Conservation (phyloP, 2,888 invertebrate genomes). For the Entomobrya multifasciata region DNA sequence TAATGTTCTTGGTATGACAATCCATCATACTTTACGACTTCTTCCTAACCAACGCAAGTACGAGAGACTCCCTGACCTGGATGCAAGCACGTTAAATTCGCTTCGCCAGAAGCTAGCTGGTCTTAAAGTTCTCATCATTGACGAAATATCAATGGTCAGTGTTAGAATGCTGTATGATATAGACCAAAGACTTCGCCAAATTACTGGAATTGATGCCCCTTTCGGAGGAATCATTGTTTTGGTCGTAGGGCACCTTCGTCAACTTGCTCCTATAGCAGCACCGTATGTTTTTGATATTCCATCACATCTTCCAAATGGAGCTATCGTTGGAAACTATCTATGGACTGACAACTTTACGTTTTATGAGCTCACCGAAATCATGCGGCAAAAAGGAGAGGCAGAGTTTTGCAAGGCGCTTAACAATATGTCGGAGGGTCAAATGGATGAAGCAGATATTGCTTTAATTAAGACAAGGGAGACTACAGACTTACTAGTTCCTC, state of each 20-base stretch:
- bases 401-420: slow-evolving; percentile 63
- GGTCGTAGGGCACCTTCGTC: slow-evolving; percentile 72
- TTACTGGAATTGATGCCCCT: background rate
- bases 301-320: background rate
- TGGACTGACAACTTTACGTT: slow-evolving; percentile 32
- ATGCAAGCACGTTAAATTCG: background rate
- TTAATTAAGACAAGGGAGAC: slow-evolving; percentile 10
- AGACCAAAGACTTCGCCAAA: background rate
- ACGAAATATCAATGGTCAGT: slow-evolving; percentile 45
- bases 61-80: background rate
- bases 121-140: slow-evolving; percentile 24
- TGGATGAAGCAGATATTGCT: slow-evolving; percentile 36
- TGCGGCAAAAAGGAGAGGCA: slow-evolving; percentile 69
- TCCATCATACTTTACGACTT: slow-evolving; percentile 77
- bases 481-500: background rate
- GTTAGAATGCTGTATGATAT: slow-evolving; percentile 1
- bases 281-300: slow-evolving; percentile 40
- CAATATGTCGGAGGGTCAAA: slow-evolving; percentile 50
- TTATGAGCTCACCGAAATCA: slow-evolving; percentile 56
- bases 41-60: slow-evolving; percentile 41
- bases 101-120: background rate
- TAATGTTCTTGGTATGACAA: slow-evolving; percentile 79
- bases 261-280: slow-evolving; percentile 70
- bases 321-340: slow-evolving; percentile 1
- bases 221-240: slow-evolving; percentile 35